Conservation (phyloP, 2,113 vertebrate species). For the Fulmarus glacialis region DNA sequence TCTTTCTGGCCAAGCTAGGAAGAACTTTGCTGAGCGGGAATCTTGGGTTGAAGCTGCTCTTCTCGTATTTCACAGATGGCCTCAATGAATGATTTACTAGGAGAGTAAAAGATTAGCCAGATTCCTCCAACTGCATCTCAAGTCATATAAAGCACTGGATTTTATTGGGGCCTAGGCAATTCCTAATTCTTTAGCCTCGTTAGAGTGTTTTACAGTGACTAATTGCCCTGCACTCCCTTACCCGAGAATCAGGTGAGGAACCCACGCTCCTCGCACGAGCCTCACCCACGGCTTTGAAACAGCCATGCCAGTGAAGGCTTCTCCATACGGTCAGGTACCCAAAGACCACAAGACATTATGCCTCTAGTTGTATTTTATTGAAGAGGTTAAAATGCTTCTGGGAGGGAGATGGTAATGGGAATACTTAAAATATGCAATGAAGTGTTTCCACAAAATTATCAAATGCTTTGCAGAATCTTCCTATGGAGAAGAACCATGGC, state of each 20-base stretch:
- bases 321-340: neutral
- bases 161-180: neutral
- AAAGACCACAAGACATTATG: neutral
- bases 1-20: slow-evolving; percentile 27
- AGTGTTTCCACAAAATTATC: neutral
- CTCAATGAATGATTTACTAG: slow-evolving; percentile 64
- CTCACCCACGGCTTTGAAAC: neutral
- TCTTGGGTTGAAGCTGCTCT: slow-evolving; percentile 33
- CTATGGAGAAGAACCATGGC: neutral
- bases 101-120: slow-evolving; percentile 63
- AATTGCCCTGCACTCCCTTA: neutral
- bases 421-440: neutral
- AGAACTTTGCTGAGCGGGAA: neutral
- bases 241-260: neutral
- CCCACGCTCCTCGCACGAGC: fast-evolving
- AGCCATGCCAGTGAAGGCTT: neutral
- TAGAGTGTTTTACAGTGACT: neutral
- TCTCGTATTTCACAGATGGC: slow-evolving; percentile 64
- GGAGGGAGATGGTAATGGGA: neutral
- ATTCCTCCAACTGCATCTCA: slow-evolving; percentile 32
- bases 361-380: neutral
- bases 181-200: neutral
- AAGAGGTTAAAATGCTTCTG: neutral
- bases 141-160: neutral
- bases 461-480: neutral